phyloP scores from a whole-genome alignment of 1,140 invertebrate species.

The Hyposmocoma kahamanoa region DNA sequence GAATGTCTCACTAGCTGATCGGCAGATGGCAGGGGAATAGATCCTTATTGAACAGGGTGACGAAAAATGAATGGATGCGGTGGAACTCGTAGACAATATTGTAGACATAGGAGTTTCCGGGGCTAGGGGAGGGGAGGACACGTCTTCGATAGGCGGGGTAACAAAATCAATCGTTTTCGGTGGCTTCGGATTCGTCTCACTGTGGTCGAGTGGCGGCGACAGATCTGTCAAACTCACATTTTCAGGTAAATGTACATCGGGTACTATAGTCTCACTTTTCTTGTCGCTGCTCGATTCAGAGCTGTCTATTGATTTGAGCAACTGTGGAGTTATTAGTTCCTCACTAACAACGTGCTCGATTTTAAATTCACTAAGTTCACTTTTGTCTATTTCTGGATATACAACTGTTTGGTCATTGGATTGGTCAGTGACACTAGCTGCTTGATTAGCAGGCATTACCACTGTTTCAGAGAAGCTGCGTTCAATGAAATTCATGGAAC shows the following conservation, averaged over 20 bases:
- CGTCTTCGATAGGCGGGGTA: conserved; percentile 22
- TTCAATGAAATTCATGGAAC: conserved; percentile 75
- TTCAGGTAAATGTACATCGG: conserved; percentile 31
- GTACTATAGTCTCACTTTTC: background rate
- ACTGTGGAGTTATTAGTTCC: conserved; percentile 19
- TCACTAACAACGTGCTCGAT: background rate
- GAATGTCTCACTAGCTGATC: conserved; percentile 49
- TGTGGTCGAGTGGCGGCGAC: conserved; percentile 35
- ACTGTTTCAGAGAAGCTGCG: conserved; percentile 50
- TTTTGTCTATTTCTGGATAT: background rate
- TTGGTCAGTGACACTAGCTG: too few relatives aligned
- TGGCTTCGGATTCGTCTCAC: conserved; percentile 18
- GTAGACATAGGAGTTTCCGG: conserved; percentile 37
- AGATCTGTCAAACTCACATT: conserved; percentile 45
- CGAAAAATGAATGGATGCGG: conserved; percentile 21
- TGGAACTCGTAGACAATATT: conserved; percentile 25
- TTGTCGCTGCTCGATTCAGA: conserved; percentile 22
- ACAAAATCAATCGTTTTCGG: conserved; percentile 4
- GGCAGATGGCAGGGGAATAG: conserved; percentile 48
- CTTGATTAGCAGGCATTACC: conserved; percentile 31
- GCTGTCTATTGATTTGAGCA: conserved; percentile 20
- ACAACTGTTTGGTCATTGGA: background rate
- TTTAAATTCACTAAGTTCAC: background rate
- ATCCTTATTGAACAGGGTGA: conserved; percentile 31
- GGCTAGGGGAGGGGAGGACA: conserved; percentile 38